A percentile compares a stretch with the other conserved stretches of the same genome.
Evolutionary conservation across 2,888 invertebrate species (phyloP).

Genomic region (Eledone cirrhosa): DNA sequence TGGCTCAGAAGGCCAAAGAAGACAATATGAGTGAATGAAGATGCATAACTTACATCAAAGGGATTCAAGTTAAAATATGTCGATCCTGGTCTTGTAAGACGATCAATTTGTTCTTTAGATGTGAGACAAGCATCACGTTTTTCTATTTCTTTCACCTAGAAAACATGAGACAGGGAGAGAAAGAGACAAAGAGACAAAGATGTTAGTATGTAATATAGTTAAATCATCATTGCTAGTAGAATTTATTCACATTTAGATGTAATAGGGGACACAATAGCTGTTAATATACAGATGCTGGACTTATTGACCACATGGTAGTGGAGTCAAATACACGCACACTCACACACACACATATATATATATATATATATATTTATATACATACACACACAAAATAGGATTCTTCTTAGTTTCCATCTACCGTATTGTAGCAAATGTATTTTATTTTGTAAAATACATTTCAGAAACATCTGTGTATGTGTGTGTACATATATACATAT

Average conservation of each 20-base stretch:
- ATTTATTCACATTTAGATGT: neutral
- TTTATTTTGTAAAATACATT: too few species aligned
- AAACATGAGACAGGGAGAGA: constrained; percentile 34
- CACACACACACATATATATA: constrained; percentile 23
- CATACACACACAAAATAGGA: constrained; percentile 14
- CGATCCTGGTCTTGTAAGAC: constrained; percentile 93
- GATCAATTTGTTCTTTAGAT: constrained; percentile 95
- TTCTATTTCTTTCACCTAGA: constrained; percentile 97
- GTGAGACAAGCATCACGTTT: constrained; percentile 96
- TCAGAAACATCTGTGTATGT: too few species aligned
- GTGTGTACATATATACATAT: too few species aligned
- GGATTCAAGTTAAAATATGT: constrained; percentile 99
- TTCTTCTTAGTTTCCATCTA: too few species aligned
- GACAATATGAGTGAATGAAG: too few species aligned
- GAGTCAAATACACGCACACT: neutral
- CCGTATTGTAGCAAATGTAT: too few species aligned
- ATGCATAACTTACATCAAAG: constrained; percentile 67
- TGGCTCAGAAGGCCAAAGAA: too few species aligned
- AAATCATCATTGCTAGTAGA: neutral
- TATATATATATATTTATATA: constrained; percentile 24
- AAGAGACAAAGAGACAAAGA: neutral
- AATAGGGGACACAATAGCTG: neutral
- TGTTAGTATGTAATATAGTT: neutral
- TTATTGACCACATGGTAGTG: constrained; percentile 10
- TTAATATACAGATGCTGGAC: neutral